These are phyloP conservation scores for Daktulosphaira vitifoliae DNA, from an alignment of 1,140 invertebrate genomes.

Conservation along the genomic window DNA sequence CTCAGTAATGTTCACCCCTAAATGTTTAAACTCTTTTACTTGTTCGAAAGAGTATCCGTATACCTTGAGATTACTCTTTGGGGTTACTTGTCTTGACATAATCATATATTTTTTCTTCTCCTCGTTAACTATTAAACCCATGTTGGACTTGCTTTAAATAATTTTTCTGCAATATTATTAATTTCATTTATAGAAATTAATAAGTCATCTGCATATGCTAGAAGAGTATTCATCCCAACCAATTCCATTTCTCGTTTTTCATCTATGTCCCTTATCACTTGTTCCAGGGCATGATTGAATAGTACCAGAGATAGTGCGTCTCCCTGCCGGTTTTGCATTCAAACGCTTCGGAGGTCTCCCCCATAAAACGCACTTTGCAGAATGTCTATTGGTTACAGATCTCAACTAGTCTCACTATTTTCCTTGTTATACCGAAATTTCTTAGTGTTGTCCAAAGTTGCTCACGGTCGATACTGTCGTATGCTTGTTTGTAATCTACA, in stretches of 20 bases:
- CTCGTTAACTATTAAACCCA: constrained; percentile 3
- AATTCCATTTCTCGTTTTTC: not conserved
- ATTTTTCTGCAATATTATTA: not conserved
- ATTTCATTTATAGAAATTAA: not conserved
- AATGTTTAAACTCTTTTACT: not conserved
- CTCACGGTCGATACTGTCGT: not conserved
- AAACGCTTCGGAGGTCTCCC: not conserved
- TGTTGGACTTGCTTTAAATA: not conserved
- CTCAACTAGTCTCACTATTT: not conserved
- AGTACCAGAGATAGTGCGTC: not conserved
- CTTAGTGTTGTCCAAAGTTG: not conserved
- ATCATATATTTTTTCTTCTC: not conserved
- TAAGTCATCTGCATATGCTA: too few species aligned
- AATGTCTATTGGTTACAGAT: not conserved
- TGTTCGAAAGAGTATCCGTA: not conserved
- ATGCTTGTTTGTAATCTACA: too few species aligned
- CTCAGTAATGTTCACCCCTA: not conserved
- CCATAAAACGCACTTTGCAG: not conserved
- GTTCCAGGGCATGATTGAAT: constrained; percentile 1
- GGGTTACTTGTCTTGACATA: constrained; percentile 1
- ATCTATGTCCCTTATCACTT: not conserved
- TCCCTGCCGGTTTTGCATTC: not conserved
- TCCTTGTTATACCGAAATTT: too few species aligned
- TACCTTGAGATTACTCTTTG: not conserved
- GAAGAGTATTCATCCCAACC: not conserved